A percentile compares a stretch with the other conserved stretches of the same genome.
Evolutionary conservation across 2,113 vertebrate genomes (phyloP).

Genomic region (Calcarius ornatus): DNA sequence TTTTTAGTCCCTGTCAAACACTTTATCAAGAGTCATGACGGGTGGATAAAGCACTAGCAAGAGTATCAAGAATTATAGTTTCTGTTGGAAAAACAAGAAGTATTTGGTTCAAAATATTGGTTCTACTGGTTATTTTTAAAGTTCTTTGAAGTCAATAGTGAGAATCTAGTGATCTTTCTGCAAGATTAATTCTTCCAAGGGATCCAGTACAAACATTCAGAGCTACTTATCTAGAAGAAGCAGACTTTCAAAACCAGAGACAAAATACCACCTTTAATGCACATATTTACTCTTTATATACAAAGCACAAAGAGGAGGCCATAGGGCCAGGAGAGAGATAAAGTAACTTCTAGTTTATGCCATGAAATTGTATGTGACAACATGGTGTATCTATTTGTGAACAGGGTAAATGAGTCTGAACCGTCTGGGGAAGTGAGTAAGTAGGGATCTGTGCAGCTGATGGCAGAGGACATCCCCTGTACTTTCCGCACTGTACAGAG

Average conservation of each 20-base stretch:
- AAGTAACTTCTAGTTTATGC: neutral
- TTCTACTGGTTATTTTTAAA: neutral
- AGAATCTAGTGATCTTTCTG: neutral
- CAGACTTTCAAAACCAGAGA: neutral
- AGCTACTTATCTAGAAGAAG: neutral
- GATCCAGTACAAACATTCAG: neutral
- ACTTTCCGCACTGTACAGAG: neutral
- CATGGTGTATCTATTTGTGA: neutral
- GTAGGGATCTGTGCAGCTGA: neutral
- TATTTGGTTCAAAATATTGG: neutral
- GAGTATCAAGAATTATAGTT: neutral
- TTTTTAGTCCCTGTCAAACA: neutral
- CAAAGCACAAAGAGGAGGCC: neutral
- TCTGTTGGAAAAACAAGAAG: neutral
- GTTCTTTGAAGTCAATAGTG: neutral
- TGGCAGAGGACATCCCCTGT: neutral
- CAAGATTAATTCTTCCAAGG: neutral
- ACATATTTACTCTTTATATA: neutral
- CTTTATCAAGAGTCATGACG: neutral
- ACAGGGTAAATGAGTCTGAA: neutral
- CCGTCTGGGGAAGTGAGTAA: neutral
- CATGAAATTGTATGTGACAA: neutral
- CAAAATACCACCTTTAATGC: neutral
- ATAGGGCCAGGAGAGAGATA: neutral
- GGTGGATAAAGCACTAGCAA: neutral